phyloP scores from a whole-genome alignment of 2,888 invertebrate species.

The Furcula furcula region DNA sequence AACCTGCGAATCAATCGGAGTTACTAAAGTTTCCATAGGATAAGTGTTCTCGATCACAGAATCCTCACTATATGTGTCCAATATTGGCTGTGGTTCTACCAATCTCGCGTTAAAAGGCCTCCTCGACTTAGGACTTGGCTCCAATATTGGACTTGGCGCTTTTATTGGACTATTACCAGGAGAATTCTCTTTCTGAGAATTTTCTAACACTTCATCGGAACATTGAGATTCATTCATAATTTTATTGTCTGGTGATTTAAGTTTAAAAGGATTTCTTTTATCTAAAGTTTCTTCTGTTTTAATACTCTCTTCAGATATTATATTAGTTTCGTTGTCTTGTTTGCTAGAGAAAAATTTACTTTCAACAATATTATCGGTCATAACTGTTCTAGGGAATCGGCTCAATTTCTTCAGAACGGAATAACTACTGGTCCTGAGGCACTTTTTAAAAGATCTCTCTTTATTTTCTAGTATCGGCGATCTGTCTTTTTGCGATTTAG shows the following conservation, averaged over 20 bases:
- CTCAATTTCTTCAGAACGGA: slow-evolving; percentile 70
- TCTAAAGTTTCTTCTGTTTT: slow-evolving; percentile 48
- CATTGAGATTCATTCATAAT: slow-evolving; percentile 20
- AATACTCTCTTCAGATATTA: slow-evolving; percentile 33
- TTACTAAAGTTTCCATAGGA: slow-evolving; percentile 54
- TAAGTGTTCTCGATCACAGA: slow-evolving; percentile 67
- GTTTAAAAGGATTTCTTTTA: slow-evolving; percentile 40
- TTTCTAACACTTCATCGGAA: slow-evolving; percentile 32
- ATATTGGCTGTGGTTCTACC: slow-evolving; percentile 21
- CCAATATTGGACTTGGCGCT: slow-evolving; percentile 51
- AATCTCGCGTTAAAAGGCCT: slow-evolving; percentile 39
- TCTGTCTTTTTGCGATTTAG: slow-evolving; percentile 33
- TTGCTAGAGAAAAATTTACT: slow-evolving; percentile 78
- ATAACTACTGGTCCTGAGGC: slow-evolving; percentile 48
- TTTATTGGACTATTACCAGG: slow-evolving; percentile 44
- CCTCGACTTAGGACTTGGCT: slow-evolving; percentile 39
- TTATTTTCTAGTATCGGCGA: slow-evolving; percentile 75
- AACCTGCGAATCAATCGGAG: slow-evolving; percentile 65
- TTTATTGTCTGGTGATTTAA: slow-evolving; percentile 17
- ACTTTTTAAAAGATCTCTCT: slow-evolving; percentile 59
- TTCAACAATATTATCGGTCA: slow-evolving; percentile 73
- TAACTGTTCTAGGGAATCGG: slow-evolving; percentile 72
- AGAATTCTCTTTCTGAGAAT: slow-evolving; percentile 64
- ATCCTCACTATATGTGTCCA: slow-evolving; percentile 46
- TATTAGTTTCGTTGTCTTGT: slow-evolving; percentile 13